Base-by-base conservation (phyloP, 2,797 vertebrate genomes). In the Cossypha caffra region DNA sequence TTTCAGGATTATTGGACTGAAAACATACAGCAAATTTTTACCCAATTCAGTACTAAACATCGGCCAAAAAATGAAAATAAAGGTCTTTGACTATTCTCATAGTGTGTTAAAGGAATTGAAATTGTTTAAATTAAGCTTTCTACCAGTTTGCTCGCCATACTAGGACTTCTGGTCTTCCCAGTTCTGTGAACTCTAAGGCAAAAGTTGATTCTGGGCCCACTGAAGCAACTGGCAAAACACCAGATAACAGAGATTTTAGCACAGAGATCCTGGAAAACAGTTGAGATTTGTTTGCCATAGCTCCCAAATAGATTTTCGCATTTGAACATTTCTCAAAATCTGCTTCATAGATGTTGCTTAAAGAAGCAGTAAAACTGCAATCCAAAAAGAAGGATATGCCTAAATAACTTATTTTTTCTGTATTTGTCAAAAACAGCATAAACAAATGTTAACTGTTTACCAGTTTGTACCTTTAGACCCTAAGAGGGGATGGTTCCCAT, bases 351-450 rank as follows among this genome's bases (percentile, higher is more conserved):
- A 40, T 14, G 10, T 33, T 73, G 13, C 5, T 81, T 61, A 18
- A 37, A 77, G 52, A 83, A 40, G 9, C 4, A 63, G 5, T 57
- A 80, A 55, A 86, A 77, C 31, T 67, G 25, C 43, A 23, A 67
- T 18, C 1, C 3, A 7, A 38, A 72, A n/a, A 76, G 10, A 57
- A 6, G 1, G 6, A 37, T 83, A 58, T 37, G 40, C 1, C 29
- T 31, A 54, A 47, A 31, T 37, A 38, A 1, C 1, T 58, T 50
- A 3, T 6, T 24, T 24, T 48, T 43, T 5, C n/a, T 31, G 1
- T 21, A 10, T 26, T 2, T 43, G 4, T 67, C 18, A 68, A 82
- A 72, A 13, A 14, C 7, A 40, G 20, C 13, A 35, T 7, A 66
- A 89, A 66, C 1, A 6, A 54, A 62, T 37, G 19, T 24, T n/a